Evolutionary conservation across 2,797 vertebrate species (phyloP).

Genomic region (Acanthopagrus latus): DNA sequence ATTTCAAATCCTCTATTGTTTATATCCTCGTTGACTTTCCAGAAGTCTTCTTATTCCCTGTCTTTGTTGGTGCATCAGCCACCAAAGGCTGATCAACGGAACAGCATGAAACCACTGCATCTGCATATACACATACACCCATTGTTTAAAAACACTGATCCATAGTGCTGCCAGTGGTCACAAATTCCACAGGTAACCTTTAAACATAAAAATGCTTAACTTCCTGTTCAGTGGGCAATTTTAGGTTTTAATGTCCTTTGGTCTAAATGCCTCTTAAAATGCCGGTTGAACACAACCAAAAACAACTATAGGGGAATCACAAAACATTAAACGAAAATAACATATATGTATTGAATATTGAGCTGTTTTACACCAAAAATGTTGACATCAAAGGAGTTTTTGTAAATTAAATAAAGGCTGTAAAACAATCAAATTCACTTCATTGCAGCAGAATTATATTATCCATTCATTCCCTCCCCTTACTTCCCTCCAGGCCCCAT

Average conservation of each 20-base stretch:
- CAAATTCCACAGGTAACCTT: neutral
- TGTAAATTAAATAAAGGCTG: too few species aligned
- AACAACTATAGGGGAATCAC: too few species aligned
- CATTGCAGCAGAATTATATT: too few species aligned
- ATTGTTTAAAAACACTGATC: neutral
- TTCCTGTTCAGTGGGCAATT: neutral
- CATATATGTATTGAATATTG: neutral
- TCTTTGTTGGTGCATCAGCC: neutral
- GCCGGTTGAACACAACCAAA: neutral
- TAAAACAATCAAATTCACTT: too few species aligned
- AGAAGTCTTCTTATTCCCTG: neutral
- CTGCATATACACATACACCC: too few species aligned
- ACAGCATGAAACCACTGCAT: too few species aligned
- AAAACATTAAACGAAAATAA: neutral
- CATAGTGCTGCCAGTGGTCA: neutral
- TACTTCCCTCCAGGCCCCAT: slow-evolving; percentile 86
- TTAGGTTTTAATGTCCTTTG: neutral
- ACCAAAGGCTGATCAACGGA: neutral
- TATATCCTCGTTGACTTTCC: neutral
- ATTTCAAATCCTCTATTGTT: neutral
- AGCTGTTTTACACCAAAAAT: neutral
- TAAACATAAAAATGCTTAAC: neutral
- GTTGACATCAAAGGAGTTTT: too few species aligned
- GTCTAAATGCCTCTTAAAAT: neutral
- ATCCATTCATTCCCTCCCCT: neutral